Evolutionary conservation across 2,888 invertebrate genomes (phyloP).

Genomic region (Drosophila setosimentum): DNA sequence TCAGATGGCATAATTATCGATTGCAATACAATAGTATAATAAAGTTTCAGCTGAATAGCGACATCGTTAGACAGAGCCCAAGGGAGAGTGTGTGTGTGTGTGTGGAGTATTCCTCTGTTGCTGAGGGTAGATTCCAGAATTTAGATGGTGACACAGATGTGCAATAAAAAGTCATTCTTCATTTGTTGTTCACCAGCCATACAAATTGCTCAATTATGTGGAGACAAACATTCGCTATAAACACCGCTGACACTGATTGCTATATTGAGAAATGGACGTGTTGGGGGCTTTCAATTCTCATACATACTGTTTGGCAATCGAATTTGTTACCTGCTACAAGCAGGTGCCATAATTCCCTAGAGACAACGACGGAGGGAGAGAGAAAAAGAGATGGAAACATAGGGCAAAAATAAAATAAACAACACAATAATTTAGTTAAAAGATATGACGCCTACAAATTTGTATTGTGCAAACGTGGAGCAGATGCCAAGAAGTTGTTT

Average conservation of each 20-base stretch:
- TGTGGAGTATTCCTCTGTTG: background rate
- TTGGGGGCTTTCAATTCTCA: background rate
- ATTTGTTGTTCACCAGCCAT: slow-evolving; percentile 26
- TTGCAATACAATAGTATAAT: slow-evolving; percentile 20
- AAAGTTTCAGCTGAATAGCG: slow-evolving; percentile 22
- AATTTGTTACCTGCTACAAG: slow-evolving; percentile 30
- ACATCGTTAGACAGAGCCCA: slow-evolving; percentile 20
- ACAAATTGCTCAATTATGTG: slow-evolving; percentile 66
- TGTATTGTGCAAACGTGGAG: slow-evolving; percentile 47
- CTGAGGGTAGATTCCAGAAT: slow-evolving; percentile 12
- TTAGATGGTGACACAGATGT: slow-evolving; percentile 26
- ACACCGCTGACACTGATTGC: slow-evolving; percentile 39
- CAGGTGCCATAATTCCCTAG: slow-evolving; percentile 66
- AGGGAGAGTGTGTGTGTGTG: slow-evolving; percentile 20
- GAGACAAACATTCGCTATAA: slow-evolving; percentile 40
- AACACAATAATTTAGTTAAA: slow-evolving; percentile 60
- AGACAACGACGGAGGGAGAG: slow-evolving; percentile 8
- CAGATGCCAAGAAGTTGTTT: slow-evolving; percentile 23
- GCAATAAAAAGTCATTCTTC: slow-evolving; percentile 42
- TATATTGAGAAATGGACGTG: slow-evolving; percentile 40
- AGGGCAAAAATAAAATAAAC: background rate
- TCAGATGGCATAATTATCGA: slow-evolving; percentile 33
- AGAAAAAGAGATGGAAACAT: background rate
- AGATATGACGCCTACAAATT: slow-evolving; percentile 63
- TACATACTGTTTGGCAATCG: slow-evolving; percentile 32